Evolutionary conservation across 2,888 invertebrate species (phyloP).

Genomic region (Argyra leucocephala): DNA sequence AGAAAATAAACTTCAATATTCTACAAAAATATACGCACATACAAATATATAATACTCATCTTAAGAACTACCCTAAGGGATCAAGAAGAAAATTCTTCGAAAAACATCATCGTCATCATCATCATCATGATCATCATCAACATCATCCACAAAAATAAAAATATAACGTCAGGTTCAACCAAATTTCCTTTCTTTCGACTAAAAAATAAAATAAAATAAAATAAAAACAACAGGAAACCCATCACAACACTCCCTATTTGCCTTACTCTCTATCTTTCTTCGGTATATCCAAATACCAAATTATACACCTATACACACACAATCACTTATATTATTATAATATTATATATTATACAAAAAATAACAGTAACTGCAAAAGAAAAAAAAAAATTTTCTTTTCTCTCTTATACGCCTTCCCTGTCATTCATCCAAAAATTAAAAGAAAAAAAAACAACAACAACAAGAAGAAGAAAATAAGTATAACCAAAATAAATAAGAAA

Average conservation of each 20-base stretch:
- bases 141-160: background rate
- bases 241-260: too few relatives aligned
- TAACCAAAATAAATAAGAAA: background rate
- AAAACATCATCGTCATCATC: background rate
- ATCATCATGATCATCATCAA: background rate
- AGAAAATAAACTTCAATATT: too few relatives aligned
- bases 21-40: background rate
- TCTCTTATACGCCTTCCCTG: background rate
- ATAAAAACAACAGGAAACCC: too few relatives aligned
- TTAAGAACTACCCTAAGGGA: background rate
- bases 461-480: too few relatives aligned
- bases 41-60: background rate
- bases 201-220: too few relatives aligned
- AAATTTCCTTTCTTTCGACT: background rate
- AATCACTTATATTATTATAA: background rate
- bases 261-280: too few relatives aligned
- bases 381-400: background rate
- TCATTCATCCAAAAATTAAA: background rate
- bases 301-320: too few relatives aligned
- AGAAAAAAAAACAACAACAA: background rate
- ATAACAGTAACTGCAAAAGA: too few relatives aligned
- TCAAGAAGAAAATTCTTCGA: background rate
- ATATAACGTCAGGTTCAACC: constrained; percentile 1
- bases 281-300: too few relatives aligned
- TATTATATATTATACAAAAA: too few relatives aligned